Percentiles rank a stretch among this genome's conserved stretches.
phyloP scores from a whole-genome alignment of 2,888 invertebrate species.

The Arctia plantaginis region DNA sequence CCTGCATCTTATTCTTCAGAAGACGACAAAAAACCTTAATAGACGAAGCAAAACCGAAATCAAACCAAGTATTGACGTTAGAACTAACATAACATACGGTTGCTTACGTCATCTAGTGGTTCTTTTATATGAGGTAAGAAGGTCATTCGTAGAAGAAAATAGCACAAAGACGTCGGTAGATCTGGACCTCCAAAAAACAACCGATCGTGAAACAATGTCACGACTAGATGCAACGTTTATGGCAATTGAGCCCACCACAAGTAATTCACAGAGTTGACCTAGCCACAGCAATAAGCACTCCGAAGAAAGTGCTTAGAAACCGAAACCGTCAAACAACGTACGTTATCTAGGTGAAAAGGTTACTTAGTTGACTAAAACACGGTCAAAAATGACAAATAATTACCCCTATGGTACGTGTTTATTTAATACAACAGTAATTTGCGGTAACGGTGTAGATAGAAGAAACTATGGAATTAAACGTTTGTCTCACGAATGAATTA shows the following conservation, averaged over 20 bases:
- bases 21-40: not conserved
- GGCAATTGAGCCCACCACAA: constrained; percentile 16
- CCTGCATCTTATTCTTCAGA: not conserved
- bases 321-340: constrained; percentile 32
- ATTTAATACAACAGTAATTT: constrained; percentile 47
- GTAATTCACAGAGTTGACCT: constrained; percentile 30
- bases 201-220: constrained; percentile 13
- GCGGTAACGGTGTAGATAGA: constrained; percentile 55
- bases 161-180: not conserved
- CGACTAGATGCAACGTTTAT: constrained; percentile 13
- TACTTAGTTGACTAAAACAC: constrained; percentile 34
- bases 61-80: not conserved
- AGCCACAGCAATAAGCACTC: constrained; percentile 31
- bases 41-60: not conserved
- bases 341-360: constrained; percentile 41
- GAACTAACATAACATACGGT: not conserved
- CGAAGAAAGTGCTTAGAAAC: constrained; percentile 43
- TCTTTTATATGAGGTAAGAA: not conserved
- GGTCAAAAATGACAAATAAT: constrained; percentile 30
- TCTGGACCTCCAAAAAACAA: constrained; percentile 10
- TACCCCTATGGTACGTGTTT: constrained; percentile 29
- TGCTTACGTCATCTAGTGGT: not conserved
- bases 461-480: constrained; percentile 41
- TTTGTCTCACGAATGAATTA: constrained; percentile 61
- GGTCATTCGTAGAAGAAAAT: not conserved